These are phyloP conservation scores for Thamnophis elegans DNA, from an alignment of 2,797 vertebrate species.

Conservation along the genomic window DNA sequence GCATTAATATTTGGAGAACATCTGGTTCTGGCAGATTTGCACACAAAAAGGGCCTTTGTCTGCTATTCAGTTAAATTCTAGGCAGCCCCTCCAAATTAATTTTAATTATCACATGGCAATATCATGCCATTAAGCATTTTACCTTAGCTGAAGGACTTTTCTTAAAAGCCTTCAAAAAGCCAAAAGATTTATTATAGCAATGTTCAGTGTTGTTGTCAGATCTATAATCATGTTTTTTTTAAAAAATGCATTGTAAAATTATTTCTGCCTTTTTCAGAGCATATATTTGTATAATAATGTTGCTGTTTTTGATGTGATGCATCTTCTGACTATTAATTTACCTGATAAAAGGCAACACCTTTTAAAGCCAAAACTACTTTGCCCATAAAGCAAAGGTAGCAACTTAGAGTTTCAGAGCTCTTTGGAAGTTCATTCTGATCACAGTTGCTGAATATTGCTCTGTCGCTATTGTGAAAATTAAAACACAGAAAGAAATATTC, in stretches of 20 bases:
- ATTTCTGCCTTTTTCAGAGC: background rate
- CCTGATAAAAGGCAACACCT: background rate
- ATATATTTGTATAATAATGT: background rate
- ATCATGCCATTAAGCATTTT: constrained; percentile 29
- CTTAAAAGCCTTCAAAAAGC: background rate
- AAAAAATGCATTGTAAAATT: background rate
- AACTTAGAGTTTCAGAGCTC: background rate
- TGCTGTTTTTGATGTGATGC: background rate
- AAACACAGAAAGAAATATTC: background rate
- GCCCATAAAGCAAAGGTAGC: background rate
- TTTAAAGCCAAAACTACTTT: background rate
- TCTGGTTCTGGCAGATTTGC: constrained; percentile 9
- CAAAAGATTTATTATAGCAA: background rate
- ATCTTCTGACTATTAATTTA: background rate
- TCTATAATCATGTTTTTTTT: background rate
- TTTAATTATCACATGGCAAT: constrained; percentile 6
- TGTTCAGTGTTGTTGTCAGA: background rate
- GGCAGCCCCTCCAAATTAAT: background rate
- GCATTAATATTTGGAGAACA: constrained; percentile 7
- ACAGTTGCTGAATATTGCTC: background rate
- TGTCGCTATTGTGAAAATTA: background rate
- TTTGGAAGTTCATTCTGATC: background rate
- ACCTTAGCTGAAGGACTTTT: background rate
- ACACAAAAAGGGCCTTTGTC: background rate
- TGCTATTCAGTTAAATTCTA: background rate